A percentile compares a stretch with the other conserved stretches of the same genome.
Evolutionary conservation across 2,113 vertebrate species (phyloP).

Genomic region (Myodes glareolus): DNA sequence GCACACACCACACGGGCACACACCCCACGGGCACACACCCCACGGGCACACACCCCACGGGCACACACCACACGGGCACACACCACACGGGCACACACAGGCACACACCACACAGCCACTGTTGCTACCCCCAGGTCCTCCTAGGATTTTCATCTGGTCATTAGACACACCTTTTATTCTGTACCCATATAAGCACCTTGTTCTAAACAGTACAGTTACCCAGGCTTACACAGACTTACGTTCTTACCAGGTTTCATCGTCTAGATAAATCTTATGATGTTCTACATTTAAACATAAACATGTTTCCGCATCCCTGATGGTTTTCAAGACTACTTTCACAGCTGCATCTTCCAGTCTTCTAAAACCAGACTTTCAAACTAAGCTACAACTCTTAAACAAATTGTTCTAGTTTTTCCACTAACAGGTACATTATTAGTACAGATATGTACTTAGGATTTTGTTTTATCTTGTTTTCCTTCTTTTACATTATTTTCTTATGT

Average conservation of each 20-base stretch:
- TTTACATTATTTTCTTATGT: neutral
- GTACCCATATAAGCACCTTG: neutral
- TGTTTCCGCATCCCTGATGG: neutral
- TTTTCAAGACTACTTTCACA: neutral
- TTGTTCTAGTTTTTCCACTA: neutral
- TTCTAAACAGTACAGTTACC: neutral
- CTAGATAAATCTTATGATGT: neutral
- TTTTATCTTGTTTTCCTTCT: neutral
- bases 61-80: too few relatives aligned
- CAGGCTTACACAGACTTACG: neutral
- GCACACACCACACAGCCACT: neutral
- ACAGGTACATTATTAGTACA: neutral
- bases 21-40: neutral
- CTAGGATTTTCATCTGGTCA: neutral
- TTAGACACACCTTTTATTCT: neutral
- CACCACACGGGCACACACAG: neutral
- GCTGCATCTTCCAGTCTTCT: constrained; percentile 23
- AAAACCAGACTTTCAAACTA: neutral
- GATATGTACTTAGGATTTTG: neutral
- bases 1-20: too few relatives aligned
- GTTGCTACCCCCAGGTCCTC: neutral
- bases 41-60: too few relatives aligned
- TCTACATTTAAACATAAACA: neutral
- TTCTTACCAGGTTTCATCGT: neutral
- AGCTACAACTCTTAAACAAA: neutral